Evolutionary conservation across 2,888 invertebrate species (phyloP), one percentile per base, ranked within the genome.

Genomic region (Drosophila buzzatii): DNA sequence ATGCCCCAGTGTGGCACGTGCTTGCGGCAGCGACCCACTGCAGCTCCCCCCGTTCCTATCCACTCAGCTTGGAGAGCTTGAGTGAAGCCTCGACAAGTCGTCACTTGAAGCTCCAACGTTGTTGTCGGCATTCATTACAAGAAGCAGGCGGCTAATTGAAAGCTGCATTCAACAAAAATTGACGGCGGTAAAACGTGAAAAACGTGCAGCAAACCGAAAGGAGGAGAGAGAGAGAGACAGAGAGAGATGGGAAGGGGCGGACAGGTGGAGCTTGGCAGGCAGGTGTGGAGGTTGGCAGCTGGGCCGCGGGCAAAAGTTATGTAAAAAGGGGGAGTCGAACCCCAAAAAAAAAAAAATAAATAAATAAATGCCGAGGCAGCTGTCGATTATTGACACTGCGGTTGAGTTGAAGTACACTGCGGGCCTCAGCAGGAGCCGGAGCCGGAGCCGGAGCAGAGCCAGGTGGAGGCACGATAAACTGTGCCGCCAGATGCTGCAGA

Each of bases 381-480:
- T 86, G 85, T 84, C 89, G 89, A 84, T 86, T 86, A 86, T 89
- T 89, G 85, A 89, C 89, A 89, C 87, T 89, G 87, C 87, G 89
- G 69, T 73, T n/a, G 64, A 57, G 60, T 58, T 71, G 74, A 61
- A 53, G 60, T 55, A 37, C 49, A 47, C 9, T 16, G 16, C 16
- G 37, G 23, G 53, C 3, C 5, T 10, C 7, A 4, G 33, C 7
- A 12, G 55, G 39, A 14, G 31, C 2, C 1, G 55, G 14, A 3
- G 45, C n/a, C 0, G 37, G 18, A 23, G 60, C 7, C 14, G 58
- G 27, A 5, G 27, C 16, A 10, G 20, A 53, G 8, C 57, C 20
- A 44, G 41, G 4, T 33, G 63, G 14, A 35, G 27, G 20, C 47
- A 51, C 84, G 82, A 87, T 84, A 82, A 84, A 85, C 79, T 82